Percentiles rank a stretch among this genome's conserved stretches.
Evolutionary conservation across 53 echinoderm and acorn worm genomes (phyloP).

Genomic region (Paelopatides confundens): DNA sequence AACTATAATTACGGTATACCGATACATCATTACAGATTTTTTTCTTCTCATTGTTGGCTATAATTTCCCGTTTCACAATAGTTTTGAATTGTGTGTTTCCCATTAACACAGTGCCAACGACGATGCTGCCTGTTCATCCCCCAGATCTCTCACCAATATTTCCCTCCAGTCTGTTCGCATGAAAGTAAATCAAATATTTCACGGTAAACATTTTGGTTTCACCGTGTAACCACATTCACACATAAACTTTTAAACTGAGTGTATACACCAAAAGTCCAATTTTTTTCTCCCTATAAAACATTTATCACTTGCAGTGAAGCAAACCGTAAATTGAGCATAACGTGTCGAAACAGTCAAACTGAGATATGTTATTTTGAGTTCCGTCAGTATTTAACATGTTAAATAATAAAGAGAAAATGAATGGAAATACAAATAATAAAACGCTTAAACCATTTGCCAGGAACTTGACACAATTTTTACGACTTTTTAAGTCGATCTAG

Average conservation of each 20-base stretch:
- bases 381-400: neutral
- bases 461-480: constrained; percentile 39
- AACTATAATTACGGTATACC: no score
- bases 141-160: no score
- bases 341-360: neutral
- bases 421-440: neutral
- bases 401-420: neutral
- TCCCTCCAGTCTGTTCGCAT: neutral
- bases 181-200: neutral
- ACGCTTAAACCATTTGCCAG: neutral
- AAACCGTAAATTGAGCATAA: neutral
- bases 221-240: neutral
- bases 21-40: no score
- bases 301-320: neutral
- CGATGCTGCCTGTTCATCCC: no score
- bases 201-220: neutral
- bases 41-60: no score
- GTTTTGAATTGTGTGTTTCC: no score
- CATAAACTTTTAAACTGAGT: neutral
- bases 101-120: no score
- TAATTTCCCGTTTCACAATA: no score
- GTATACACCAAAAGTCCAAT: neutral
- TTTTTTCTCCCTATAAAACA: neutral
- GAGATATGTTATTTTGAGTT: neutral
- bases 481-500: neutral